Evolutionary conservation across 2,797 vertebrate species (phyloP).

Genomic region (Amblyopsis hoosieri): DNA sequence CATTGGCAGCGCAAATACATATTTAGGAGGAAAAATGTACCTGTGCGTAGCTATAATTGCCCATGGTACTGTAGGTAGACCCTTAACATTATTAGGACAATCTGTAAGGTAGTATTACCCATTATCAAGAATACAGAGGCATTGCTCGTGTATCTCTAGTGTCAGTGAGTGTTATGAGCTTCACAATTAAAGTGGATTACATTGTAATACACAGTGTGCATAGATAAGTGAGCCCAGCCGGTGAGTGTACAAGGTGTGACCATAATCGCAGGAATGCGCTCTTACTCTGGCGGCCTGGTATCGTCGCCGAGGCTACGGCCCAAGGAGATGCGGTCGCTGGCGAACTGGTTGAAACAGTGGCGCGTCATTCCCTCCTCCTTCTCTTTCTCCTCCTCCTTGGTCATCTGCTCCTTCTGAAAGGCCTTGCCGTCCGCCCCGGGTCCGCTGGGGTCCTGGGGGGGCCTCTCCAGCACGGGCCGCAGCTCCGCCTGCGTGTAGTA

Average conservation of each 20-base stretch:
- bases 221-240: background rate
- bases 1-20: too few species aligned
- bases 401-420: constrained; percentile 82
- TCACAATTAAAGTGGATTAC: background rate
- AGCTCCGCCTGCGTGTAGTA: constrained; percentile 85
- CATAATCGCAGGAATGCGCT: background rate
- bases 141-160: too few species aligned
- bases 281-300: constrained; percentile 92
- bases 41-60: background rate
- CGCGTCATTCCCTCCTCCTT: constrained; percentile 88
- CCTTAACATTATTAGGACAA: background rate
- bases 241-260: too few species aligned
- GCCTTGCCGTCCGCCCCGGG: constrained; percentile 82
- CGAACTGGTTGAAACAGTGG: constrained; percentile 96
- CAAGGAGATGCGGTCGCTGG: constrained; percentile 93
- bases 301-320: constrained; percentile 91
- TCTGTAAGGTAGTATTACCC: background rate
- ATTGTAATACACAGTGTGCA: constrained; percentile 27
- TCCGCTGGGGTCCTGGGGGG: constrained; percentile 79
- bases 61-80: background rate
- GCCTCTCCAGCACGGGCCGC: constrained; percentile 84
- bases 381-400: constrained; percentile 82
- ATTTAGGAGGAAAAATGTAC: background rate
- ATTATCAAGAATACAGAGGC: background rate
- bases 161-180: too few species aligned